phyloP scores from a whole-genome alignment of 2,113 vertebrate species.

The Myanophis thanlyinensis region DNA sequence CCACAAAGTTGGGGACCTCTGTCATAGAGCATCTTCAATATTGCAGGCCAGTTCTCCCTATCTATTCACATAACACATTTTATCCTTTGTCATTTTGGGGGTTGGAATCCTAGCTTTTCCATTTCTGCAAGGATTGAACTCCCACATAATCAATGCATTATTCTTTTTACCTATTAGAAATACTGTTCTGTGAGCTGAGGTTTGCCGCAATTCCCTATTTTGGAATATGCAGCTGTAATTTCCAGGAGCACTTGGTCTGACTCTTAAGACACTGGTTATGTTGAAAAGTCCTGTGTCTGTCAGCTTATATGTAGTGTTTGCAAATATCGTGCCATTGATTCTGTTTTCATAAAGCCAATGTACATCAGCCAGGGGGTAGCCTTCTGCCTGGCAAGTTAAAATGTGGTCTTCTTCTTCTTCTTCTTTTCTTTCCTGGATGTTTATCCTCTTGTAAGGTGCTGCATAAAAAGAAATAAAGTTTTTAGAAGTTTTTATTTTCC shows the following conservation, averaged over 20 bases:
- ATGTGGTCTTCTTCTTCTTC: conserved; percentile 58
- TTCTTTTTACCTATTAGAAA: conserved; percentile 43
- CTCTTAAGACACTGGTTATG: conserved; percentile 73
- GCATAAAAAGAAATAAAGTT: conserved; percentile 32
- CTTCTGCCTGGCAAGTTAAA: conserved; percentile 79
- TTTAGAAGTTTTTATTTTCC: background rate
- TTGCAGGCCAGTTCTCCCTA: background rate
- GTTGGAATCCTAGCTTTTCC: background rate
- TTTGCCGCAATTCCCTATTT: conserved; percentile 54
- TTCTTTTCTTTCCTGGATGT: conserved; percentile 29
- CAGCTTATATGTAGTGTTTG: conserved; percentile 59
- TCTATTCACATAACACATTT: background rate
- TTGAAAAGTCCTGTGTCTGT: conserved; percentile 72
- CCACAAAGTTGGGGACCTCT: no score
- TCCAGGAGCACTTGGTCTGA: conserved; percentile 56
- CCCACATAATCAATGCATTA: background rate
- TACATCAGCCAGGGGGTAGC: conserved; percentile 76
- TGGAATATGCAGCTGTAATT: conserved; percentile 80
- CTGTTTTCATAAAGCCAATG: conserved; percentile 69
- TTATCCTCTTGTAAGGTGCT: conserved; percentile 69
- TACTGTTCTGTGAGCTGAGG: conserved; percentile 45
- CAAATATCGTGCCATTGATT: conserved; percentile 37
- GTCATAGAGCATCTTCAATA: no score
- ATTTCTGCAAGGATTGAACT: background rate
- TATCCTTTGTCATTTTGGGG: background rate